Evolutionary conservation across 2,113 vertebrate genomes (phyloP), one percentile per base, ranked within the genome.

Genomic region (Prietella phreatophila): DNA sequence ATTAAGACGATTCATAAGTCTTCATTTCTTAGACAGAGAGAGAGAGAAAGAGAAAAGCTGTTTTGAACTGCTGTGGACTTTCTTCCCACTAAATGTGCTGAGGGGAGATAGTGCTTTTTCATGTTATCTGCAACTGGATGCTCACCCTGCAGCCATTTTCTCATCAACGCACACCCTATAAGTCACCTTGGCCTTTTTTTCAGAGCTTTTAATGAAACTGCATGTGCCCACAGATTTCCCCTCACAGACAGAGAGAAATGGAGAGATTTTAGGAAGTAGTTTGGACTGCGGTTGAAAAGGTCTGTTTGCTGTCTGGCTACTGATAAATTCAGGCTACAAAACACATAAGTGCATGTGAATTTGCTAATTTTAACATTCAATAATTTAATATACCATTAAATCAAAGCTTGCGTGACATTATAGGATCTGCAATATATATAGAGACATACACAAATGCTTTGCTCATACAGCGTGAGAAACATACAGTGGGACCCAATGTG

Each of bases 111-210:
- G 93, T 94, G 95, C 93, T 90, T 94, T 94, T 92, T 94, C 91
- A 88, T 94, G 95, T 95, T 94, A 94, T 95, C 95, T 94, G 92
- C 92, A 90, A 88, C 91, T 58, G 91, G 91, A 92, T 92, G 91
- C 87, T 91, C 87, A 90, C 84, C 93, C 93, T 92, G 92, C 80
- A 92, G 92, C 92, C 93, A 92, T 95, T 95, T 94, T 92, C 93
- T 93, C 93, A 95, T 95, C 94, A 87, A 92, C 92, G 93, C 93
- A 92, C 93, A 93, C 94, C 94, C 94, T 91, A 90, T 90, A 91
- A 91, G 92, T 94, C 94, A 95, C 94, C 93, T 94, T 94, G 93
- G 91, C 89, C 92, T 93, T 93, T 93, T 90, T 50, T 50, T 78
- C 39, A 93, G 92, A 93, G 95, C 94, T 94, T 95, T 94, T 92